Percentiles rank a stretch among this genome's conserved stretches.
Evolutionary conservation across 2,797 vertebrate genomes (phyloP).

Genomic region (Lerista edwardsae): DNA sequence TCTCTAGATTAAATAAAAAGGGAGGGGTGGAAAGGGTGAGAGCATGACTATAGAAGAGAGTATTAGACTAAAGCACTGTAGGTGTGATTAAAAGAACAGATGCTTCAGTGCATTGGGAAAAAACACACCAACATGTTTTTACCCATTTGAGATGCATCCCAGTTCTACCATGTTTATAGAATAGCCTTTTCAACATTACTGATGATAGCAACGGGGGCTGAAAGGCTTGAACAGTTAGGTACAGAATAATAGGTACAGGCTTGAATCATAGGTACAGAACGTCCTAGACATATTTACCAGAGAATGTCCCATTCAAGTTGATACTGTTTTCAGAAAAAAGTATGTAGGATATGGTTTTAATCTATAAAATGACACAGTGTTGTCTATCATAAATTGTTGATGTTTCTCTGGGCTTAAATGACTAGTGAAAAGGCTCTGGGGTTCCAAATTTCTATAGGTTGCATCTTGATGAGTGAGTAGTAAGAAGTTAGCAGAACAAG

Average conservation of each 20-base stretch:
- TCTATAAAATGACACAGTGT: too few relatives aligned
- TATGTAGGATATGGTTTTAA: not conserved
- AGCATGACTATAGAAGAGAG: constrained; percentile 5
- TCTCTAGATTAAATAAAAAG: constrained; percentile 48
- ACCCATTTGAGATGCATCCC: not conserved
- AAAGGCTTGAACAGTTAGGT: not conserved
- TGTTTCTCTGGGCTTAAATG: not conserved
- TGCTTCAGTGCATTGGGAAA: not conserved
- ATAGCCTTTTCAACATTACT: not conserved
- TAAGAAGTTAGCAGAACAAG: too few relatives aligned
- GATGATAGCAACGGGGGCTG: too few relatives aligned
- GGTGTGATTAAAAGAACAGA: constrained; percentile 10
- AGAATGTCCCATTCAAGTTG: not conserved
- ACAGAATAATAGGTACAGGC: too few relatives aligned
- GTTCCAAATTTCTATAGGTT: too few relatives aligned
- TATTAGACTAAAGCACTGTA: constrained; percentile 24
- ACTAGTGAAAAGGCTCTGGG: too few relatives aligned
- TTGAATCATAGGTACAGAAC: not conserved
- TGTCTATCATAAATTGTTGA: not conserved
- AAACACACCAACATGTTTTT: not conserved
- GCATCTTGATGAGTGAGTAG: too few relatives aligned
- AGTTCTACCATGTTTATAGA: not conserved
- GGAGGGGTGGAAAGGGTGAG: not conserved
- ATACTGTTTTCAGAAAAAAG: not conserved
- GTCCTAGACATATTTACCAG: not conserved